Percentiles rank a stretch among this genome's conserved stretches.
phyloP scores from a whole-genome alignment of 2,113 vertebrate genomes.

The Deroptyus accipitrinus region DNA sequence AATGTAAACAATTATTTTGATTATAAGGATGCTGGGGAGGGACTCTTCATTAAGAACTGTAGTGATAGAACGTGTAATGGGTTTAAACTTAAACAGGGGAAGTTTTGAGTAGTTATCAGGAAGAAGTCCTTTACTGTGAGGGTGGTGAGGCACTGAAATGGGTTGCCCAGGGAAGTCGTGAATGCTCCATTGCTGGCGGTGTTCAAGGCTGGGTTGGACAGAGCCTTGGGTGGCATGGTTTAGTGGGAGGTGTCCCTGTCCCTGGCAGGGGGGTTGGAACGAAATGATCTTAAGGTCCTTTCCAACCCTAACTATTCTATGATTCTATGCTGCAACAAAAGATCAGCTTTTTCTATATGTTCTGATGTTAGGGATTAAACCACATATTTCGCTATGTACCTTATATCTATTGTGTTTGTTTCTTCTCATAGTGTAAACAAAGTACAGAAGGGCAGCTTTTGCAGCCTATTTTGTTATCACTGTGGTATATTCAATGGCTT shows the following conservation, averaged over 20 bases:
- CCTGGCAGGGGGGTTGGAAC: not conserved
- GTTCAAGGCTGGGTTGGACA: too few relatives aligned
- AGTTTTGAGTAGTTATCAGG: too few relatives aligned
- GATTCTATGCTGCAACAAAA: not conserved
- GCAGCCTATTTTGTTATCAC: not conserved
- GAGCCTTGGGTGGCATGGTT: too few relatives aligned
- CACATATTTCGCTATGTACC: not conserved
- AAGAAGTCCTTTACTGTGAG: too few relatives aligned
- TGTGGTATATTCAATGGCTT: not conserved
- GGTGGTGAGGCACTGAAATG: too few relatives aligned
- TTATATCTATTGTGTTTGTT: not conserved
- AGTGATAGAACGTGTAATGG: not conserved
- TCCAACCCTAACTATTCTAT: not conserved
- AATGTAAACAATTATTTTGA: not conserved
- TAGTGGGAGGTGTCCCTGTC: too few relatives aligned
- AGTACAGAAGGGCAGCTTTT: not conserved
- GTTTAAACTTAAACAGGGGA: not conserved
- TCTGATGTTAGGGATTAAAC: not conserved
- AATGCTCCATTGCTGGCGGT: too few relatives aligned
- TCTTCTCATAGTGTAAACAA: not conserved
- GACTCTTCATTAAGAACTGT: not conserved
- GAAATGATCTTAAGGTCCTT: not conserved
- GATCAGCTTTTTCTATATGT: rapidly evolving
- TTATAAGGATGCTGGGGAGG: not conserved
- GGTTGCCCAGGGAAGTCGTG: too few relatives aligned